Evolutionary conservation across 1,140 invertebrate species (phyloP), one percentile per base, ranked within the genome.

Genomic region (Camponotus pennsylvanicus): DNA sequence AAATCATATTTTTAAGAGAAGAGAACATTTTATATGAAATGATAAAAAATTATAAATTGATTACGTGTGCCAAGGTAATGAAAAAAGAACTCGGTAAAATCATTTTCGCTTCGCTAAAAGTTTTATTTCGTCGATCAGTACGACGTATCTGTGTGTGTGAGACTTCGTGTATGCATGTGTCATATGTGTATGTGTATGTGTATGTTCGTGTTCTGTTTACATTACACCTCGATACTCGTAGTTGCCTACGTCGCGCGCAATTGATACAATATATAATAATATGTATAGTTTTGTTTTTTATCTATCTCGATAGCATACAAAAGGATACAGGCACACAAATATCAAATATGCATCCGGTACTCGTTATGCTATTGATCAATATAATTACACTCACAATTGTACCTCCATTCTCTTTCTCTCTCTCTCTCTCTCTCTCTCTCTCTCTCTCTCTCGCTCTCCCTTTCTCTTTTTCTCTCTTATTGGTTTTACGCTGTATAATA

Each of bases 251-350:
- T 84, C 83, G 83, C 86, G 79, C 83, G 83, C 86, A 84, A 86
- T 90, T 93, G 93, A 92, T 91, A 88, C 89, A 89, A 92, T 94
- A 94, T 94, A 52, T 52, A 52, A 52, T 52, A 94, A 92, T 94
- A 94, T 93, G 91, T 92, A 94, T 94, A 93, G 89, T 93, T 94
- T 89, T 90, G 85, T 79, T 89, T 87, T 77, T 88, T 88, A 73
- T 92, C 91, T 94, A 94, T 94, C 91, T 94, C 90, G 91, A 88
- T 94, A 94, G 94, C 93, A 94, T 94, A 94, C 93, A 95, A 95
- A 94, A 94, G 93, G 92, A 93, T 95, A 94, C 94, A 95, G 94
- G 94, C 94, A 95, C 94, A 95, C 94, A 94, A 94, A 95, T 95
- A 95, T 95, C 93, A 94, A 94, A 95, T 94, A 94, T 94, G 94